Evolutionary conservation across 2,888 invertebrate species (phyloP), one percentile per base, ranked within the genome.

Genomic region (Augochlorella aurata): DNA sequence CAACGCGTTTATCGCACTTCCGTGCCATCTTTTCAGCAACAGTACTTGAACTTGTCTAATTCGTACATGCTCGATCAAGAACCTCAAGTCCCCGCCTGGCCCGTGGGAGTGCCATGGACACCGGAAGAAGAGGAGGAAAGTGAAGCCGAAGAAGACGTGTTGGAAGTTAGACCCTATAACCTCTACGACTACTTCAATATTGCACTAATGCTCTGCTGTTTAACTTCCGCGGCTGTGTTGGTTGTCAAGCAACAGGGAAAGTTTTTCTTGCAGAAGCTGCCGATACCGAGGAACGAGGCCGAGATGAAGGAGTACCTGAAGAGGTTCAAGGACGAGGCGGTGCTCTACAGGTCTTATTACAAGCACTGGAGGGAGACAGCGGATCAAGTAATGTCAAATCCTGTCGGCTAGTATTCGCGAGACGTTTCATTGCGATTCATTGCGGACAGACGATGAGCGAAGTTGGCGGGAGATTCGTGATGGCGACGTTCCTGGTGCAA

Each of bases 361-460:
- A 85, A 88, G 65, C 88, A 91, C 68, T 92, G 92, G 92, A 70
- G 66, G 18, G 85, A 88, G 38, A 89, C 82, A 3, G 86, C 85
- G 9, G 83, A 89, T 18, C 83, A 77, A 86, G 92, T 92, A 87
- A 80, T 68, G 18, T 2, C 44, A 29, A 8, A 44, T 63, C 4
- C 16, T 61, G 18, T 47, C 52, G 0, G 49, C 1, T 1, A 8
- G 45, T 49, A 5, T 18, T 7, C 12, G 24, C 9, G 5, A 12
- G 8, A 29, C 18, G 4, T 10, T n/a, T n/a, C 61, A 1, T n/a
- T 29, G 14, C 1, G 10, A 63, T 3, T 18, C 10, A 45, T 52
- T 12, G 1, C 5, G 8, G n/a, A 14, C 29, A 89, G 90, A 88
- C 89, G 38, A 71, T 77, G n/a, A 86, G 85, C 44, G 84, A 89